Percentiles rank a stretch among this genome's conserved stretches.
Conservation (phyloP, 2,113 vertebrate species). For the Lipophrys pholis region DNA sequence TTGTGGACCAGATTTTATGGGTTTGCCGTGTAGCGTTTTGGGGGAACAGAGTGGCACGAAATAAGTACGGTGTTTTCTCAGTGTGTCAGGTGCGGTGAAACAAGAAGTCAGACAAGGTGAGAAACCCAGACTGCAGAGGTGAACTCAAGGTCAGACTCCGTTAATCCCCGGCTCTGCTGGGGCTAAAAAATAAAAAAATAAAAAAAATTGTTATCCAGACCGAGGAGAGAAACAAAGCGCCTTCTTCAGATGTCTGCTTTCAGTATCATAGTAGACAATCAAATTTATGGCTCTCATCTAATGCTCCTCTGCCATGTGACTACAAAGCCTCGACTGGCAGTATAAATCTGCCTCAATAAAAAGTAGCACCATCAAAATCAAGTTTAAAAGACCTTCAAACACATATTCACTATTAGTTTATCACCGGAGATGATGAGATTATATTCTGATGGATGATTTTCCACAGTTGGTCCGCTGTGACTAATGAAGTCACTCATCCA, state of each 20-base stretch:
- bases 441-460: too few relatives aligned
- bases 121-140: constrained; percentile 16
- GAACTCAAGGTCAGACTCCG: constrained; percentile 38
- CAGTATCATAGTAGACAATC: neutral
- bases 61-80: neutral
- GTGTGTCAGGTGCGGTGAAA: constrained; percentile 12
- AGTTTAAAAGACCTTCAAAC: neutral
- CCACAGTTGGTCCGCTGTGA: too few relatives aligned
- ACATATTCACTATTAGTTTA: neutral
- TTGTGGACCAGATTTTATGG: neutral
- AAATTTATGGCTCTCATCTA: constrained; percentile 17
- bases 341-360: constrained; percentile 15
- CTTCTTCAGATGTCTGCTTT: constrained; percentile 29
- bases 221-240: constrained; percentile 29
- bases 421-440: neutral
- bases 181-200: neutral
- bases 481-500: too few relatives aligned
- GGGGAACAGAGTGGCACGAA: neutral
- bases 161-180: constrained; percentile 2
- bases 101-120: neutral
- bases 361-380: neutral
- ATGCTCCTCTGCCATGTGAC: constrained; percentile 15
- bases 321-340: neutral
- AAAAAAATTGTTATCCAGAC: too few relatives aligned
- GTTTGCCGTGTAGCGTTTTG: constrained; percentile 1